Evolutionary conservation across 2,113 vertebrate genomes (phyloP).

Genomic region (Hyperopisus bebe): DNA sequence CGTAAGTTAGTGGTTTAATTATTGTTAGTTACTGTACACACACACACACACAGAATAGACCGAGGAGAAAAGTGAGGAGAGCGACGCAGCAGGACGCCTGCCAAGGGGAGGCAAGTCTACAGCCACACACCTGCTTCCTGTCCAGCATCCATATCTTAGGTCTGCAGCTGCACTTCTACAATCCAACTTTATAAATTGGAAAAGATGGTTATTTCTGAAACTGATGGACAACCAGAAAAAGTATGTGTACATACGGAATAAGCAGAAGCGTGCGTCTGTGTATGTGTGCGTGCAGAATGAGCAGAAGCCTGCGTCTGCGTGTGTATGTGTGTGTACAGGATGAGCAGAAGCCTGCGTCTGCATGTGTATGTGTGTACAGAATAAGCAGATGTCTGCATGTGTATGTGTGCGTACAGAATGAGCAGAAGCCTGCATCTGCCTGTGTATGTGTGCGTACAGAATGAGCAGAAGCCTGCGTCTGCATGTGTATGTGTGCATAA

Average conservation of each 20-base stretch:
- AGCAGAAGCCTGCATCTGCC: too few species aligned
- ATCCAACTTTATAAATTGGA: neutral
- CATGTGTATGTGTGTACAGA: neutral
- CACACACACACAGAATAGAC: too few species aligned
- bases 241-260: neutral
- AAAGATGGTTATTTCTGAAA: neutral
- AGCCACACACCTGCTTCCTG: neutral
- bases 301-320: neutral
- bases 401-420: neutral
- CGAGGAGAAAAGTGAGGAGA: neutral
- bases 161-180: neutral
- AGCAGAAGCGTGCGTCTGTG: neutral
- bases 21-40: too few species aligned
- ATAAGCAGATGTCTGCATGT: neutral
- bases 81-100: neutral
- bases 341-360: neutral
- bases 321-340: neutral
- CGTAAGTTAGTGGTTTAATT: too few species aligned
- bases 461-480: too few species aligned
- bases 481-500: too few species aligned
- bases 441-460: too few species aligned
- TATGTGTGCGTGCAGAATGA: neutral
- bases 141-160: neutral
- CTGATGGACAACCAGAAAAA: neutral
- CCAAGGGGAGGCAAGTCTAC: neutral